Percentiles rank a stretch among this genome's conserved stretches.
Evolutionary conservation across 2,797 vertebrate species (phyloP).

Genomic region (Anomalospiza imberbis): DNA sequence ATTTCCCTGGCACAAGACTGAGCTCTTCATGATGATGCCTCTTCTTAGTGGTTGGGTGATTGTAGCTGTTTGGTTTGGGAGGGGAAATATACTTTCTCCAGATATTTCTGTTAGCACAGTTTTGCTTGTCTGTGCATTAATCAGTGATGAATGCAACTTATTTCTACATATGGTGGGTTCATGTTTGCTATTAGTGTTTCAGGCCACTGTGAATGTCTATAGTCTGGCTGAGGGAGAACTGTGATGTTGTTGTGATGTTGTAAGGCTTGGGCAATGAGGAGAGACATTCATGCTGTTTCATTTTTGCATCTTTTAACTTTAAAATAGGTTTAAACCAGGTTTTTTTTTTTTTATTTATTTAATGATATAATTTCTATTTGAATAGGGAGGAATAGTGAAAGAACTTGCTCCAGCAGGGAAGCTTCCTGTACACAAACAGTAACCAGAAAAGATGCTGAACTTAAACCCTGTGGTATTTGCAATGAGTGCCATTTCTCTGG

Average conservation of each 20-base stretch:
- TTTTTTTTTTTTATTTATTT: too few relatives aligned
- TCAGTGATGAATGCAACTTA: not conserved
- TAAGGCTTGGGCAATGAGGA: not conserved
- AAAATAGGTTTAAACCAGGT: not conserved
- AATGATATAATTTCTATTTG: not conserved
- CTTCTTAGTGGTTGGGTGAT: not conserved
- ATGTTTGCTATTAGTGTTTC: not conserved
- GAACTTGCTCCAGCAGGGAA: not conserved
- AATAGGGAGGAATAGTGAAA: not conserved
- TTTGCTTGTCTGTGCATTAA: not conserved
- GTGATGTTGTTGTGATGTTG: not conserved
- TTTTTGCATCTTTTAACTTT: not conserved
- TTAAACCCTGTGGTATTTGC: not conserved
- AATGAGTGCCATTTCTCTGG: not conserved
- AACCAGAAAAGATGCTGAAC: not conserved
- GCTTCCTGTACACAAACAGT: not conserved
- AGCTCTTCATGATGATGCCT: not conserved
- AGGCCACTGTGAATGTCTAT: not conserved
- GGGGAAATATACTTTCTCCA: not conserved
- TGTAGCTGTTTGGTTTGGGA: not conserved
- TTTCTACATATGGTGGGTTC: not conserved
- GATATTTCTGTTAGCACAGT: not conserved
- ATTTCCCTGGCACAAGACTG: fast-evolving
- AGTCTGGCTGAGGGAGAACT: not conserved
- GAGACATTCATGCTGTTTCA: not conserved